Conservation (phyloP, 2,113 vertebrate species). For the Phrynosoma blainvillii region DNA sequence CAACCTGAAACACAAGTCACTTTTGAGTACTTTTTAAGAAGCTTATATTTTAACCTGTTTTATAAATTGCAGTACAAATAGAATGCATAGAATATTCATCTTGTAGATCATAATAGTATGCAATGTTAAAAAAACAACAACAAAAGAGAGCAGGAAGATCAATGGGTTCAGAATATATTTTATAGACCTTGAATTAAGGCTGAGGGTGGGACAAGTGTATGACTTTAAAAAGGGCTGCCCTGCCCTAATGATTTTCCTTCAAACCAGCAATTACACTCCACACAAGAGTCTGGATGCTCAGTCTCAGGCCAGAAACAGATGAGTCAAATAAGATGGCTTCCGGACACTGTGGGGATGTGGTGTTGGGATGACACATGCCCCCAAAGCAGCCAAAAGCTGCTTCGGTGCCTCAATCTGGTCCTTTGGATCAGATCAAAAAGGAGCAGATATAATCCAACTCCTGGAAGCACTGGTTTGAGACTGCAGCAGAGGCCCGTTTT, state of each 20-base stretch:
- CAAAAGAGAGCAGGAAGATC: not conserved
- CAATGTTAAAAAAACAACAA: not conserved
- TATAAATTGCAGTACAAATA: not conserved
- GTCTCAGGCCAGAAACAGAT: no score
- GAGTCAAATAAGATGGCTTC: no score
- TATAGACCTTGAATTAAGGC: not conserved
- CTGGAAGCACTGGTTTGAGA: no score
- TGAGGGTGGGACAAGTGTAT: not conserved
- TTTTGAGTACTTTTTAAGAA: not conserved
- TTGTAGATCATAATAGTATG: not conserved
- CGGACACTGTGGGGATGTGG: no score
- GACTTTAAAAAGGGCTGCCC: not conserved
- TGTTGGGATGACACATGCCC: no score
- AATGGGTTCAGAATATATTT: not conserved
- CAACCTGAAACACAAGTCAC: constrained; percentile 75
- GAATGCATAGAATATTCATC: not conserved
- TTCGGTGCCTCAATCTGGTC: no score
- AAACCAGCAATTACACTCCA: not conserved
- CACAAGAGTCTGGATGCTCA: not conserved
- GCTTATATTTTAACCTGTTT: not conserved
- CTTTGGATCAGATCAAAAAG: no score
- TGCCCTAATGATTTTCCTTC: not conserved
- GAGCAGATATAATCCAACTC: no score
- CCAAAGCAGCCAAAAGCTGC: no score
- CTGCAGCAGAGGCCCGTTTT: no score